Conservation (phyloP, 2,113 vertebrate genomes). For the Pterocles gutturalis region DNA sequence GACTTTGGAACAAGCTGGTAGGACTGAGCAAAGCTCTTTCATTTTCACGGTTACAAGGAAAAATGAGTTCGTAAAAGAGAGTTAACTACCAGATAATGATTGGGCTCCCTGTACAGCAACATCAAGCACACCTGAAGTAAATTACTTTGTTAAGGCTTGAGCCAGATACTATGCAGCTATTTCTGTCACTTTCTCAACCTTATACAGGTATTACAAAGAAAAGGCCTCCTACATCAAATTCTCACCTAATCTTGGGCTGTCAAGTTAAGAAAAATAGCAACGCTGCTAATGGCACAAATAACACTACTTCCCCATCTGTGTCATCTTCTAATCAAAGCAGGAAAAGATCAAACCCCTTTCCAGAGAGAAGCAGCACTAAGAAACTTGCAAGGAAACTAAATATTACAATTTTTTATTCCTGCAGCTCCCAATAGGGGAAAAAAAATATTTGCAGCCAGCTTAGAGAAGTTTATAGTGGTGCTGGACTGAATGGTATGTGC, state of each 20-base stretch:
- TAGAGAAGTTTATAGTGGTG: neutral
- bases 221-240: neutral
- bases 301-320: neutral
- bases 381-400: neutral
- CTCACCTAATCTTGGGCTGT: neutral
- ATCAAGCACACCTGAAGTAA: neutral
- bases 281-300: neutral
- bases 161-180: neutral
- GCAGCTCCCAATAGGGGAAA: neutral
- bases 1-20: neutral
- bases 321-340: neutral
- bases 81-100: neutral
- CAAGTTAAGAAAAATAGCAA: neutral
- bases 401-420: neutral
- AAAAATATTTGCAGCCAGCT: neutral
- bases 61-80: constrained; percentile 7
- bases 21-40: neutral
- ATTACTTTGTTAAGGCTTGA: neutral
- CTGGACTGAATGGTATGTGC: neutral
- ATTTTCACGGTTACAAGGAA: neutral
- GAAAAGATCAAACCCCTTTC: neutral
- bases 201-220: neutral
- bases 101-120: neutral
- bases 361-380: neutral
- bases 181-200: neutral